phyloP scores from a whole-genome alignment of 2,113 vertebrate genomes.

The Solea senegalensis region DNA sequence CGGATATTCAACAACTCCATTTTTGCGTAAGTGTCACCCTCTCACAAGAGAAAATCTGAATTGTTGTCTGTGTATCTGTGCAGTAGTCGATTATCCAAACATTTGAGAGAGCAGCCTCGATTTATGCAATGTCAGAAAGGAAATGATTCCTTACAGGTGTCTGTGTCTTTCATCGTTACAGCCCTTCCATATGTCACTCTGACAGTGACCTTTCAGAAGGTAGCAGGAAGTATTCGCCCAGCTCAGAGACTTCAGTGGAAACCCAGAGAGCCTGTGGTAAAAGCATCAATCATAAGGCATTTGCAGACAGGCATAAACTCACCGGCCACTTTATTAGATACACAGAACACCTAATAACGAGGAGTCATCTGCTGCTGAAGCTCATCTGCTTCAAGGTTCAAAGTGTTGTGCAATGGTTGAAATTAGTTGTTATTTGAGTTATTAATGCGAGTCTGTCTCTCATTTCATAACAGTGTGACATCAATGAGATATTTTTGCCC shows the following conservation, averaged over 20 bases:
- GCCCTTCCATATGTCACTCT: conserved; percentile 85
- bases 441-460: too few relatives aligned
- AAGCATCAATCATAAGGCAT: conserved; percentile 31
- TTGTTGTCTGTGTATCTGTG: not conserved
- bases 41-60: not conserved
- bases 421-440: too few relatives aligned
- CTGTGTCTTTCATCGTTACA: conserved; percentile 54
- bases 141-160: conserved; percentile 22
- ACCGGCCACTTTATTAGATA: too few relatives aligned
- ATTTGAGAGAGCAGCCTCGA: conserved; percentile 19
- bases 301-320: conserved; percentile 19
- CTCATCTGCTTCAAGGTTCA: too few relatives aligned
- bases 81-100: conserved; percentile 1
- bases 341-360: too few relatives aligned
- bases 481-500: too few relatives aligned
- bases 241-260: conserved; percentile 86
- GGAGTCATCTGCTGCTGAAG: too few relatives aligned
- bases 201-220: conserved; percentile 86
- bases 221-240: conserved; percentile 86
- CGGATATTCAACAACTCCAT: conserved; percentile 88
- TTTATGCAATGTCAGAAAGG: conserved; percentile 13
- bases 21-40: conserved; percentile 81
- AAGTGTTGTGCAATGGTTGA: too few relatives aligned
- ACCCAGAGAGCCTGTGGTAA: conserved; percentile 87
- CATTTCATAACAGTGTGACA: too few relatives aligned